A percentile compares a stretch with the other conserved stretches of the same genome.
These are phyloP conservation scores for Cyphomyrmex costatus DNA, from an alignment of 1,140 invertebrate species.

Conservation along the genomic window DNA sequence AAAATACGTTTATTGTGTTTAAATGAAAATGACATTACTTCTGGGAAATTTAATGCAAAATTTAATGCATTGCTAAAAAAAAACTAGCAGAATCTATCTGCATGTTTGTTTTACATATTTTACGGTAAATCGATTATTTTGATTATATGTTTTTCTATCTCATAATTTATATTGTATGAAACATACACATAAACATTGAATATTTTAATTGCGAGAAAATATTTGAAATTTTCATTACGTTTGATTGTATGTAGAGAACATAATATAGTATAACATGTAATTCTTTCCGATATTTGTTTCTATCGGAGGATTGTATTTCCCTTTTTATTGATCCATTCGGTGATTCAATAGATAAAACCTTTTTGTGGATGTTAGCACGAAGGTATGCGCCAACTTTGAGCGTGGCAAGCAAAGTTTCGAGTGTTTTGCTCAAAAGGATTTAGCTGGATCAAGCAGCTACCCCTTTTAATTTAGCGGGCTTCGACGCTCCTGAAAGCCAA, in stretches of 20 bases:
- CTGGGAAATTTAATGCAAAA: background rate
- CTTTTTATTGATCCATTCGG: slow-evolving; percentile 29
- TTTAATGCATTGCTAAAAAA: background rate
- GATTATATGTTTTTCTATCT: background rate
- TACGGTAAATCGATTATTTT: background rate
- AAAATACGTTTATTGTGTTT: slow-evolving; percentile 35
- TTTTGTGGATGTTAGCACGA: slow-evolving; percentile 49
- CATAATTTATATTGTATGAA: background rate
- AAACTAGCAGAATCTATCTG: background rate
- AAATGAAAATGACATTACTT: slow-evolving; percentile 3
- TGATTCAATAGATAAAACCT: slow-evolving; percentile 65
- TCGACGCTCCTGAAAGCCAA: slow-evolving; percentile 67
- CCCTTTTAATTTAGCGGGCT: slow-evolving; percentile 71
- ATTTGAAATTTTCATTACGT: background rate
- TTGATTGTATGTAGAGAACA: background rate
- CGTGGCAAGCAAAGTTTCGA: slow-evolving; percentile 71
- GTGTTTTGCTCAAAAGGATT: slow-evolving; percentile 77
- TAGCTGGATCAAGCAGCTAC: slow-evolving; percentile 68
- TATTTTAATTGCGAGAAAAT: slow-evolving; percentile 29
- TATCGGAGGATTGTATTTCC: background rate
- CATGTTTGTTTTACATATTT: background rate
- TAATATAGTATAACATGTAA: background rate
- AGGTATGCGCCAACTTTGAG: slow-evolving; percentile 67
- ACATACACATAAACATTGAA: background rate
- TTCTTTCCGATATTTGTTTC: background rate